phyloP scores from a whole-genome alignment of 2,113 vertebrate genomes.

The Corythaeola cristata region DNA sequence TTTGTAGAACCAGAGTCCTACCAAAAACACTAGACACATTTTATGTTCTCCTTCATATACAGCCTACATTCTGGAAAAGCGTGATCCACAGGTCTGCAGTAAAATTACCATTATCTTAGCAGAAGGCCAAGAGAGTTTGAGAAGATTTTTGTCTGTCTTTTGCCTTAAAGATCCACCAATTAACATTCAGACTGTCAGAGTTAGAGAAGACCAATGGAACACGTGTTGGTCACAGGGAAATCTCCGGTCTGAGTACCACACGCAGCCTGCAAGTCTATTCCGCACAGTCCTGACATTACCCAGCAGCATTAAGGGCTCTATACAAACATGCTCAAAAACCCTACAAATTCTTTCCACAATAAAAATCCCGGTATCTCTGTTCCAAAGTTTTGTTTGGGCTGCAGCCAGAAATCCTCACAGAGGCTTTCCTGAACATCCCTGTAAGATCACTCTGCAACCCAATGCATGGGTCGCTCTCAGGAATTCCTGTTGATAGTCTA shows the following conservation, averaged over 20 bases:
- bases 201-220: background rate
- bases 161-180: background rate
- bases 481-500: background rate
- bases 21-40: background rate
- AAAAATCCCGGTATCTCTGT: background rate
- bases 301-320: background rate
- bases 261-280: background rate
- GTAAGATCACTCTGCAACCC: background rate
- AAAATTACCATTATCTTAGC: background rate
- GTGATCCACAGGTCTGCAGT: background rate
- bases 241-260: background rate
- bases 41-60: background rate
- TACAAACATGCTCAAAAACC: background rate
- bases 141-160: background rate
- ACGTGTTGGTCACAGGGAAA: background rate
- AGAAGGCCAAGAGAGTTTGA: background rate
- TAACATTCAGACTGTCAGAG: background rate
- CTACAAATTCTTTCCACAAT: background rate
- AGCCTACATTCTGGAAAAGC: background rate
- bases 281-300: background rate
- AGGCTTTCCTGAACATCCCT: background rate
- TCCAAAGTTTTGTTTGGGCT: background rate
- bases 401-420: background rate
- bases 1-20: background rate
- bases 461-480: background rate